These are phyloP conservation scores for Penaeus vannamei DNA, from an alignment of 1,140 invertebrate species.

Conservation along the genomic window DNA sequence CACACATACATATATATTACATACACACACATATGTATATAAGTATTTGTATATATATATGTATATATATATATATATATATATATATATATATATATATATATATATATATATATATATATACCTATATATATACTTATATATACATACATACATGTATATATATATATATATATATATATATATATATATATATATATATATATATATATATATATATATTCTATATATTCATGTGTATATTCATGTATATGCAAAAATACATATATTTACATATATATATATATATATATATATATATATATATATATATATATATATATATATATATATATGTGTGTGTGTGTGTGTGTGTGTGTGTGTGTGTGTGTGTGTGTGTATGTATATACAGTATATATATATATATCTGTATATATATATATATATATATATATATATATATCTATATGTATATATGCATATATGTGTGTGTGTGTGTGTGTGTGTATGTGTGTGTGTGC, in stretches of 20 bases:
- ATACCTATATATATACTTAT: slow-evolving; percentile 11
- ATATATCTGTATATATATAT: neutral
- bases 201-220: neutral
- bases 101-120: neutral
- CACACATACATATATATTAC: too few species aligned
- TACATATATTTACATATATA: slow-evolving; percentile 1
- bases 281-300: neutral
- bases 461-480: neutral
- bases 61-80: too few species aligned
- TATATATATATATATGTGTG: neutral
- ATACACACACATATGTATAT: too few species aligned
- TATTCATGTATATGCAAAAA: slow-evolving; percentile 11
- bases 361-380: neutral
- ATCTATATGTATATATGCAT: slow-evolving; percentile 5
- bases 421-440: slow-evolving; percentile 12
- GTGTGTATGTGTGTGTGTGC: neutral
- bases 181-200: slow-evolving; percentile 29
- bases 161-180: slow-evolving; percentile 30
- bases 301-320: neutral
- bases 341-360: neutral
- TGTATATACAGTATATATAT: neutral
- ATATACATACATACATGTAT: slow-evolving; percentile 17
- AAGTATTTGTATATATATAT: too few species aligned
- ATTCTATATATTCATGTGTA: neutral
- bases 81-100: too few species aligned